Conservation (phyloP, 1,140 invertebrate genomes). For the Zophobas morio region DNA sequence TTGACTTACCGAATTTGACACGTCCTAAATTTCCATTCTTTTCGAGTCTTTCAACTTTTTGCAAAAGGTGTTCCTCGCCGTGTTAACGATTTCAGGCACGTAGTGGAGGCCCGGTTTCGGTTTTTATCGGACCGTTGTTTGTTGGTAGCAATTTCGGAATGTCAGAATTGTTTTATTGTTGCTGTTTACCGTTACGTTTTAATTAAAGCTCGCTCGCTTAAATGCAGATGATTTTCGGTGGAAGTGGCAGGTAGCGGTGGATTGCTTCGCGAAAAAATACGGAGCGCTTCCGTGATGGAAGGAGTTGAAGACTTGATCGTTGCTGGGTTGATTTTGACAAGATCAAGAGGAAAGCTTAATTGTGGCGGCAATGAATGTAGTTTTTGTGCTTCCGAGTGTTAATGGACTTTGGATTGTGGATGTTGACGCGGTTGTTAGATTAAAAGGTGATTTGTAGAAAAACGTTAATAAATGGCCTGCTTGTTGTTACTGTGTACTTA, state of each 20-base stretch:
- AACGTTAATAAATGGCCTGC: too few species aligned
- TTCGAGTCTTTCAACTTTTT: not conserved
- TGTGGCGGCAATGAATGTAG: too few species aligned
- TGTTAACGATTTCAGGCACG: not conserved
- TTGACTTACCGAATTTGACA: not conserved
- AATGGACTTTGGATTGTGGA: too few species aligned
- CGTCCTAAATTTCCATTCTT: not conserved
- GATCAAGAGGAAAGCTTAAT: too few species aligned
- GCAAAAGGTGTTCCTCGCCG: not conserved
- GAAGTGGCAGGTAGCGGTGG: not conserved
- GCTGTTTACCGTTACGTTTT: conserved; percentile 29
- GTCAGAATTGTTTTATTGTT: conserved; percentile 30
- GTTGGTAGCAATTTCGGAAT: not conserved
- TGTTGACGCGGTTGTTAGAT: too few species aligned
- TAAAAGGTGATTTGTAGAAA: too few species aligned
- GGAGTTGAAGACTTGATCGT: not conserved
- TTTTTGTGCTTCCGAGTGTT: too few species aligned
- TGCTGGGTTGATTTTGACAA: too few species aligned
- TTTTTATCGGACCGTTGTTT: not conserved
- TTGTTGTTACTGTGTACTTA: too few species aligned
- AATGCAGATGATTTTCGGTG: not conserved
- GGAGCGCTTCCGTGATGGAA: not conserved
- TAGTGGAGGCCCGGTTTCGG: not conserved
- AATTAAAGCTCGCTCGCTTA: conserved; percentile 19
- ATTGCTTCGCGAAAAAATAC: not conserved